Conservation (phyloP, 2,797 vertebrate genomes). For the Pteropus rufus region DNA sequence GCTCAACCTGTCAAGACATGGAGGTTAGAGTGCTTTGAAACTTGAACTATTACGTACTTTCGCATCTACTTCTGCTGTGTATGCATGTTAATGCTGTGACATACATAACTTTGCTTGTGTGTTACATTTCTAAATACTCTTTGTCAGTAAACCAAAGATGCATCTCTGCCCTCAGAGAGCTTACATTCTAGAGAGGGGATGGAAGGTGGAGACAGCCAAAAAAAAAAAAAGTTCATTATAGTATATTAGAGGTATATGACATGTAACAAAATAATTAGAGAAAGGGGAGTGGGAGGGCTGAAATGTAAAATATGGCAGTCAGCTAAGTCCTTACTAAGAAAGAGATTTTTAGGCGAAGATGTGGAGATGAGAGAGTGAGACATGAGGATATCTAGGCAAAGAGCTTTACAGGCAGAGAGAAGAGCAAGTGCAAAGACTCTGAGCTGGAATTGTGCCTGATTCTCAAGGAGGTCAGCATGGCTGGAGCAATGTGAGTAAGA, state of each 20-base stretch:
- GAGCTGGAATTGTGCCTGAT: background rate
- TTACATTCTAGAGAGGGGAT: background rate
- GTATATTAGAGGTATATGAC: background rate
- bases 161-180: background rate
- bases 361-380: background rate
- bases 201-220: background rate
- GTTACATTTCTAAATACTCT: background rate
- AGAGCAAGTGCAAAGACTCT: background rate
- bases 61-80: background rate
- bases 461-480: background rate
- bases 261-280: background rate
- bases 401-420: background rate
- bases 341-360: background rate
- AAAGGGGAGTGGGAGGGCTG: background rate
- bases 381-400: background rate
- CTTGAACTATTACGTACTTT: background rate
- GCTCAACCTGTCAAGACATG: background rate
- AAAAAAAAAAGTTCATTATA: background rate
- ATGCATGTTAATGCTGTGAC: too few relatives aligned
- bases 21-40: background rate
- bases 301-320: background rate
- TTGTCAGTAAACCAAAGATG: background rate
- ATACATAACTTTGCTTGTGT: background rate
- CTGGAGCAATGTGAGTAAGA: fast-evolving
- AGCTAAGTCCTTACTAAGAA: background rate